Base-by-base conservation (phyloP, 2,113 vertebrate species). In the Brachyistius frenatus region DNA sequence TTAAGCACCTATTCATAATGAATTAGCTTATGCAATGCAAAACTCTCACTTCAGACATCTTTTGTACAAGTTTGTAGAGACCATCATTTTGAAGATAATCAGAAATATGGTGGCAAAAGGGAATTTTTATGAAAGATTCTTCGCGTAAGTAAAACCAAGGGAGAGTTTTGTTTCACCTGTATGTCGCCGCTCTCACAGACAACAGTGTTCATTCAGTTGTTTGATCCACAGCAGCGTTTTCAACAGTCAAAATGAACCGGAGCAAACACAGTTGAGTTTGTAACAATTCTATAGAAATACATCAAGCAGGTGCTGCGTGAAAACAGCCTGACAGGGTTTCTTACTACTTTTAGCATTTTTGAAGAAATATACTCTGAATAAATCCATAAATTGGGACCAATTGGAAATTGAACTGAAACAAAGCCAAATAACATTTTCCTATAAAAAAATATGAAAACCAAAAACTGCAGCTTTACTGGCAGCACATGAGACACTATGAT, bases 11-110 rank as follows among this genome's bases (percentile, higher is more conserved):
- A n/a, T 31, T 50, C 31, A 69, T 52, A 52, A 53, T 35, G 2
- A 61, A 41, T 41, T 39, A 58, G n/a, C 44, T 58, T 41, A 39
- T 57, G 49, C 49, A 78, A 60, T 49, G 54, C 11, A 30, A 52
- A 1, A 60, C 23, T n/a, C 5, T 30, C 30, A 37, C 23, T 16
- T 60, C 30, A 39, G 7, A 66, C 31, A 13, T 14, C 1, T 30
- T 49, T 71, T 55, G 37, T 55, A 23, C 23, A 41, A 54, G n/a
- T 60, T 65, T 41, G 44, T 11, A 44, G 7, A 37, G 44, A 31
- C 5, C 1, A 77, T 39, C 32, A 60, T 14, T 52, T 15, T 6
- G 3, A 72, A 3, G 35, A n/a, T 55, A 72, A 64, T 31, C 4
- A 30, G 13, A 57, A 67, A 78, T 39, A 46, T 41, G 23, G 13